These are phyloP conservation scores for Rhinogobius similis DNA, from an alignment of 2,113 vertebrate species.

Conservation along the genomic window DNA sequence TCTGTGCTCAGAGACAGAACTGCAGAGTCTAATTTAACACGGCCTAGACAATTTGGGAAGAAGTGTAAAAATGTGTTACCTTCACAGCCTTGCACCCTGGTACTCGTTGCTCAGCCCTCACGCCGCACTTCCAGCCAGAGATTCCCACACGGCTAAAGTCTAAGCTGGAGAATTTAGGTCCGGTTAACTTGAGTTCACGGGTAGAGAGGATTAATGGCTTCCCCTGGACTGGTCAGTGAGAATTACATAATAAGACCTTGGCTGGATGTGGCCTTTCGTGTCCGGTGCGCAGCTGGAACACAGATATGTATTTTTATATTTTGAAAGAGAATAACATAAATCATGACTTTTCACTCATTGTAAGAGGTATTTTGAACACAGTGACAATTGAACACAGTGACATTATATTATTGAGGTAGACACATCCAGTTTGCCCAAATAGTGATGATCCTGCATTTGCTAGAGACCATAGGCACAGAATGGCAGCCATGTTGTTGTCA, in stretches of 20 bases:
- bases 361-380: too few species aligned
- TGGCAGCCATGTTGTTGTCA: too few species aligned
- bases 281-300: slow-evolving; percentile 37
- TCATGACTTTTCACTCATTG: neutral
- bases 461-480: too few species aligned
- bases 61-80: slow-evolving; percentile 23
- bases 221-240: slow-evolving; percentile 37
- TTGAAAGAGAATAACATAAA: neutral
- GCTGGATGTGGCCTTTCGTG: slow-evolving; percentile 22
- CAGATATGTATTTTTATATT: neutral
- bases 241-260: slow-evolving; percentile 53
- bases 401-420: too few species aligned
- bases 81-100: slow-evolving; percentile 32
- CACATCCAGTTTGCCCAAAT: too few species aligned
- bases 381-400: too few species aligned
- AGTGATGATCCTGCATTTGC: too few species aligned
- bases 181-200: slow-evolving; percentile 38
- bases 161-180: slow-evolving; percentile 39
- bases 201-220: slow-evolving; percentile 47
- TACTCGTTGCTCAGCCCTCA: slow-evolving; percentile 31
- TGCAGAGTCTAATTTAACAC: slow-evolving; percentile 29
- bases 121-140: slow-evolving; percentile 8
- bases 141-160: slow-evolving; percentile 30
- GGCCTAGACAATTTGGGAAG: neutral
- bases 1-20: slow-evolving; percentile 22